Conservation (phyloP, 1,140 invertebrate genomes). For the Apis laboriosa region DNA sequence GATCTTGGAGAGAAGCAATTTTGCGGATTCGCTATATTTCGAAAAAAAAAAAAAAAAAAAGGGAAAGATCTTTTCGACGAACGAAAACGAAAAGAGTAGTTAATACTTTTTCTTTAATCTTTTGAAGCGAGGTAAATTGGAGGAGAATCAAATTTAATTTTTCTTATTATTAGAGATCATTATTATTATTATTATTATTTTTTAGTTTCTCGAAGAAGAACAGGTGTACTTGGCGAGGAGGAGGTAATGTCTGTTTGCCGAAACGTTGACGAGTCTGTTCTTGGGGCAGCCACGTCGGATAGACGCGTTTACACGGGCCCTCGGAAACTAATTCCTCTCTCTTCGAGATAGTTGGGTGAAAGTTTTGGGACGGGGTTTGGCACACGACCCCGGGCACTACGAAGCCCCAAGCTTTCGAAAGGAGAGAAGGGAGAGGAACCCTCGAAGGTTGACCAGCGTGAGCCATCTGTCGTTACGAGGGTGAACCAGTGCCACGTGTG, state of each 20-base stretch:
- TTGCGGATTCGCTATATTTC: too few species aligned
- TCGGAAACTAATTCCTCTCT: slow-evolving; percentile 24
- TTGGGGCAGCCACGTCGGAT: background rate
- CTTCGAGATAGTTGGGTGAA: slow-evolving; percentile 43
- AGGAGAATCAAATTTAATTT: too few species aligned
- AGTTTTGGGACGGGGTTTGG: slow-evolving; percentile 57
- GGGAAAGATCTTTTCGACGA: too few species aligned
- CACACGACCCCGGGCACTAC: slow-evolving; percentile 58
- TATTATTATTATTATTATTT: too few species aligned
- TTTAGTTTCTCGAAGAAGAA: background rate
- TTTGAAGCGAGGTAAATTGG: too few species aligned
- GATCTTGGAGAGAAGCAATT: too few species aligned
- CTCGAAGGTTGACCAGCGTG: slow-evolving; percentile 34
- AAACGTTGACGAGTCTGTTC: slow-evolving; percentile 13
- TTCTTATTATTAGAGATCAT: too few species aligned
- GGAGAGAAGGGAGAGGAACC: background rate
- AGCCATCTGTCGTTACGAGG: slow-evolving; percentile 42
- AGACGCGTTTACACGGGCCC: slow-evolving; percentile 39
- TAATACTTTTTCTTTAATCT: too few species aligned
- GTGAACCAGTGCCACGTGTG: slow-evolving; percentile 38
- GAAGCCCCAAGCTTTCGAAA: background rate
- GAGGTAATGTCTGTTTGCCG: slow-evolving; percentile 50
- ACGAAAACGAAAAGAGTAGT: too few species aligned
- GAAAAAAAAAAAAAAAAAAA: too few species aligned
- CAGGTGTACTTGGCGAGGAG: background rate